phyloP scores from a whole-genome alignment of 2,797 vertebrate genomes.

The Pyrrhura leucotis region DNA sequence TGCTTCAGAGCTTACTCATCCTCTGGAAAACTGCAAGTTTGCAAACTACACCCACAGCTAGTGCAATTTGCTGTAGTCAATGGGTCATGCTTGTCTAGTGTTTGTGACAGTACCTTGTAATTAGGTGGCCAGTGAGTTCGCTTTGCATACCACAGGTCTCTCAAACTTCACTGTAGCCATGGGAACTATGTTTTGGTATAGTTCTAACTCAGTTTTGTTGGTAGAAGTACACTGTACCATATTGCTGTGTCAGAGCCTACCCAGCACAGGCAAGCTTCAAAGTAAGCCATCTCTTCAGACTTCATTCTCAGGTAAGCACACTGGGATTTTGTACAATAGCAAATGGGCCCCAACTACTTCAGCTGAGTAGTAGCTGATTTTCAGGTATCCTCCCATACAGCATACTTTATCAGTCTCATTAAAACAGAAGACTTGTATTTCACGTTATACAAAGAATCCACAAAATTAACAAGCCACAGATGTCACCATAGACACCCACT shows the following conservation, averaged over 20 bases:
- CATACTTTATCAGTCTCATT: not conserved
- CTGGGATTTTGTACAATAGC: not conserved
- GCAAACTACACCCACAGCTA: not conserved
- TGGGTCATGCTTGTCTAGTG: not conserved
- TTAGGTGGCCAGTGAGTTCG: not conserved
- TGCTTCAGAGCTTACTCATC: slow-evolving; percentile 12
- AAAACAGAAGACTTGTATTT: not conserved
- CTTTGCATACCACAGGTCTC: not conserved
- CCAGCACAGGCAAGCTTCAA: not conserved
- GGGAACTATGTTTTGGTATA: not conserved
- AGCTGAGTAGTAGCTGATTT: not conserved
- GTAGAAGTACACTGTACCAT: not conserved
- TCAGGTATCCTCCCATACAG: not conserved
- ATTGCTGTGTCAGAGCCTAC: not conserved
- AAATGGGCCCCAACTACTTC: not conserved
- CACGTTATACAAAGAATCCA: not conserved
- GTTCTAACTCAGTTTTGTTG: not conserved
- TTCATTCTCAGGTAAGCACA: not conserved
- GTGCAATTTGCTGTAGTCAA: not conserved
- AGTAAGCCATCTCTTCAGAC: not conserved
- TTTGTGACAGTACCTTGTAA: not conserved
- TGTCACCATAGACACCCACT: not conserved
- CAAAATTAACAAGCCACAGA: not conserved
- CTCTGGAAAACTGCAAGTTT: slow-evolving; percentile 5
- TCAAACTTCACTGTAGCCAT: not conserved